Evolutionary conservation across 2,888 invertebrate species (phyloP), one percentile per base, ranked within the genome.

Genomic region (Sinodicranocentrus sp.): DNA sequence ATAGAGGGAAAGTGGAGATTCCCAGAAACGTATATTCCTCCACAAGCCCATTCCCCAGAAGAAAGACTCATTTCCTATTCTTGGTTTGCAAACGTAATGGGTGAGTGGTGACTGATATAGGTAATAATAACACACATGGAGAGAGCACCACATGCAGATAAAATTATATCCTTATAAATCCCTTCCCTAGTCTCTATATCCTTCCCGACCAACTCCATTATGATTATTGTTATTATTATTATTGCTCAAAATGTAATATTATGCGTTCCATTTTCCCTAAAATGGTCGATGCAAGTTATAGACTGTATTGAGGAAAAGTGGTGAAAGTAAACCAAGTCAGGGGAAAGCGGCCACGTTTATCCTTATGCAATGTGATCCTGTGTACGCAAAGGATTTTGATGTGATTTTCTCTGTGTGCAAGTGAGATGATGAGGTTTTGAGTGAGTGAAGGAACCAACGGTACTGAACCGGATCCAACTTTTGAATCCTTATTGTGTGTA

Each of bases 371-470:
- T 70, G 48, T 52, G 43, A 78, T 78, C 23, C 61, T 70, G 44
- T 1, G 43, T 52, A 61, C 52, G 72, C 71, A 79, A 79, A n/a
- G 63, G 79, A 79, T 72, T 79, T 72, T 86, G 86, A 84, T 82
- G 84, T 84, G 78, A 82, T 86, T 84, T 84, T 72, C 71, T 67
- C 71, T 73, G 63, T 83, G 82, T 39, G 72, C 48, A 73, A 82
- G 73, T 61, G 84, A 76, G 83, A 86, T 83, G 86, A 86, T 86
- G 84, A 84, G 84, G 76, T 84, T 86, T 84, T 75, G 82, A 86
- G 63, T 82, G 76, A 85, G 83, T 73, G 72, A 84, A 70, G 57
- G 26, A 79, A 63, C 79, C 72, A 83, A 73, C n/a, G n/a, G n/a
- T n/a, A n/a, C n/a, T 76, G 71, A 83, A 85, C 79, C 83, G 79